A percentile compares a stretch with the other conserved stretches of the same genome.
phyloP scores from a whole-genome alignment of 2,888 invertebrate species.

The Synanthedon tipuliformis region DNA sequence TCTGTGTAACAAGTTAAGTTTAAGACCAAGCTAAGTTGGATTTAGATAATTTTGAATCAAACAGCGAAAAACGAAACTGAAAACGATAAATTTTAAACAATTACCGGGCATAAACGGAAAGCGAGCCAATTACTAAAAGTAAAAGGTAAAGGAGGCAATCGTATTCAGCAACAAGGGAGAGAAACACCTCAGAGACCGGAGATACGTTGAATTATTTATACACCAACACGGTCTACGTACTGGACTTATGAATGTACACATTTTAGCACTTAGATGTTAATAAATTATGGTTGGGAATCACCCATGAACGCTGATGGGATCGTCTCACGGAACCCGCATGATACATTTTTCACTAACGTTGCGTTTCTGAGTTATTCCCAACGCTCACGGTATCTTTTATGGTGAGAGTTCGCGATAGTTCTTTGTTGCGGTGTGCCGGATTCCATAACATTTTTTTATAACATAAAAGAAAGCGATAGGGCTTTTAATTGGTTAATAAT shows the following conservation, averaged over 20 bases:
- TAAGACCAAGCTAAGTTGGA: too few species aligned
- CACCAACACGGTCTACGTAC: constrained; percentile 36
- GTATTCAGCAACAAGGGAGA: constrained; percentile 24
- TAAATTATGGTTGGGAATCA: constrained; percentile 58
- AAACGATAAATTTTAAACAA: background rate
- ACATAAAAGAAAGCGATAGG: too few species aligned
- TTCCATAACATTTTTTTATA: too few species aligned
- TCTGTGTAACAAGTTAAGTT: too few species aligned
- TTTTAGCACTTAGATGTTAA: constrained; percentile 67
- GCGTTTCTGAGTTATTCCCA: constrained; percentile 1
- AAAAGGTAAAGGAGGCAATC: constrained; percentile 29
- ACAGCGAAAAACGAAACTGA: too few species aligned
- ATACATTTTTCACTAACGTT: background rate
- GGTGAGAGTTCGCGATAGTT: background rate
- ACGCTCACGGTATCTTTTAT: constrained; percentile 3
- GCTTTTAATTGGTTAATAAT: too few species aligned
- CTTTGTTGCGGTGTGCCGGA: background rate
- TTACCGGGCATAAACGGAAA: background rate
- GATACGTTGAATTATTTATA: constrained; percentile 55
- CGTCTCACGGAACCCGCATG: constrained; percentile 36
- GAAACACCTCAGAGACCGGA: constrained; percentile 15
- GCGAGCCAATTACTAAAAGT: constrained; percentile 4
- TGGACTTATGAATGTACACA: constrained; percentile 63
- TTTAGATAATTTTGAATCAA: too few species aligned
- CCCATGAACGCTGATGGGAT: constrained; percentile 31